Conservation (phyloP, 2,797 vertebrate species). For the Spinus pinus region DNA sequence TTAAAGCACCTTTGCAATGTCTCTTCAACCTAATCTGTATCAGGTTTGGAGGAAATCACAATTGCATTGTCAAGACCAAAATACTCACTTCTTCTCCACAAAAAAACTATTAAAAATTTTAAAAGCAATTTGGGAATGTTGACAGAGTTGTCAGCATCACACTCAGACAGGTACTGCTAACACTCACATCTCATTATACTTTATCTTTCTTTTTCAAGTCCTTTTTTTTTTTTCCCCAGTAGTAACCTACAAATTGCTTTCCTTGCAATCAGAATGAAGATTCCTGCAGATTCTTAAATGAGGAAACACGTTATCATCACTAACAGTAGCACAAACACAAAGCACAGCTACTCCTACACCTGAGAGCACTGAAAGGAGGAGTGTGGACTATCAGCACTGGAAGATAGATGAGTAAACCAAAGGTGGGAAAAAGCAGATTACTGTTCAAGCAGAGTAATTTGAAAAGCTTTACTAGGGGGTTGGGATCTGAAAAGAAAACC, state of each 20-base stretch:
- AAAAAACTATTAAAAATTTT: not conserved
- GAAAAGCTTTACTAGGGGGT: not conserved
- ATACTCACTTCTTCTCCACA: not conserved
- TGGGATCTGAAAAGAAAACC: not conserved
- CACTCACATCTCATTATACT: not conserved
- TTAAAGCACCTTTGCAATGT: not conserved
- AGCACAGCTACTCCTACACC: not conserved
- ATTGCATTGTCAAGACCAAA: not conserved
- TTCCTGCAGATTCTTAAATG: not conserved
- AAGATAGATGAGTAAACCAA: not conserved
- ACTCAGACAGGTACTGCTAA: not conserved
- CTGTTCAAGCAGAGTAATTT: not conserved
- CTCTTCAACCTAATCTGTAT: not conserved
- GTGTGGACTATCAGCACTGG: not conserved
- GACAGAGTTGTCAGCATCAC: not conserved
- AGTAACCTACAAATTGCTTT: not conserved
- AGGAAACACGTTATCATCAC: not conserved
- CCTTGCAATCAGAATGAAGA: not conserved
- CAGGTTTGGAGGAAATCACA: not conserved
- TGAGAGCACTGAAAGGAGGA: not conserved
- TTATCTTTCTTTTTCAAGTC: not conserved
- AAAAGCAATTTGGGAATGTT: not conserved
- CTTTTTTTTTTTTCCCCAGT: not conserved
- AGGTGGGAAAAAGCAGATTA: not conserved
- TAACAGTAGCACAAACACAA: not conserved